Base-by-base conservation (phyloP, 2,113 vertebrate genomes). In the Melierax canorus region DNA sequence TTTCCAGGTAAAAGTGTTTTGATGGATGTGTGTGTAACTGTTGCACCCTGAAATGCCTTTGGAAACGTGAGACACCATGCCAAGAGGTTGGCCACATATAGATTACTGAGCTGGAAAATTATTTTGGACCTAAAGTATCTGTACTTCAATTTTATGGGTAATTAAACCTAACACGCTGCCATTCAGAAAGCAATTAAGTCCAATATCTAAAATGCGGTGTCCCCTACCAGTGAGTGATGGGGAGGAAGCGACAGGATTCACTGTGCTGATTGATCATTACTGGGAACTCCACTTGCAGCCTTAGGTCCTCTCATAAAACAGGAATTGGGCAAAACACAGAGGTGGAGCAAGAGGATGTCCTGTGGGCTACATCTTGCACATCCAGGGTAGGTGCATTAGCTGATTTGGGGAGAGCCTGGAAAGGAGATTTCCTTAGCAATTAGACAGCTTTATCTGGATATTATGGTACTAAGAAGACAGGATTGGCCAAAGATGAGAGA, bases 31-130 rank as follows among this genome's bases (percentile, higher is more conserved):
- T 3, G 3, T 45, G 36, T 50, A 72, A 56, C 58, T 80, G 88
- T 34, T 50, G 83, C 36, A 77, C 72, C 79, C 91, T 94, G 72
- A 81, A 86, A 90, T 16, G 51, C 82, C 94, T 97, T 88, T 96
- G 95, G 96, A 97, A 86, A 79, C 34, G 66, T n/a, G 86, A 88
- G 86, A 73, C 24, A 36, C 50, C 53, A 39, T 51, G 56, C 78
- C 2, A 2, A 86, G 91, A 84, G 80, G 58, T 53, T 96, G 78
- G 93, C 48, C 90, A 95, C 94, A 88, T 94, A 97, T 88, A 97
- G 94, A 97, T 93, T 92, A 96, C 81, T 72, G 95, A 98, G 92
- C 90, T 96, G 94, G 95, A 96, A 98, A 97, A 97, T 97, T 89
- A 97, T 97, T 96, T 97, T 95, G 97, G 95, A 93, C 93, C 91